Evolutionary conservation across 2,888 invertebrate genomes (phyloP), one percentile per base, ranked within the genome.

Genomic region (Hipparchia semele): DNA sequence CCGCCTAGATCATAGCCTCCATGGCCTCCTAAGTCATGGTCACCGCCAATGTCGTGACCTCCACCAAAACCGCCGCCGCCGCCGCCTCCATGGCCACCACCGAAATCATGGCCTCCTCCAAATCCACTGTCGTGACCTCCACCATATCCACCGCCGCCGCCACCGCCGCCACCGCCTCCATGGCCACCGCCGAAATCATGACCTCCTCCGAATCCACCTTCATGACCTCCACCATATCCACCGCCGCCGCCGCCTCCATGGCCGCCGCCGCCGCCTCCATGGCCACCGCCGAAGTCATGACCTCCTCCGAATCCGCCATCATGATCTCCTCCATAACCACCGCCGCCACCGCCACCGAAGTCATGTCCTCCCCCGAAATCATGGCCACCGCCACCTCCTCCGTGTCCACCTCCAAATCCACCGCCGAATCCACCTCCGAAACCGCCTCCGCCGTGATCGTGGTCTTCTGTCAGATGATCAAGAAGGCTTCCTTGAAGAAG

Each of bases 401-500:
- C 79, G 49, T 75, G 75, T 23, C 80, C 80, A 51, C 79, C 83
- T n/a, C 79, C 79, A 68, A 78, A 78, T n/a, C 81, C 81, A 51
- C 84, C 84, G 51, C 81, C 80, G 60, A 78, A 78, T 9, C 81
- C 81, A 53, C 84, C 84, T 46, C 81, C 80, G 60, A 76, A 79
- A 8, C 83, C 82, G 12, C 83, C 82, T 33, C 80, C 81, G 46
- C 86, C 85, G 56, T 82, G 83, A 10, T 80, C 81, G 65, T 80
- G 79, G 1, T 81, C 81, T 72, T 86, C 39, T 39, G 39, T 85
- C 70, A 89, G 79, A 72, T 88, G 86, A n/a, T 86, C 88, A 10
- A 79, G 82, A 67, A 88, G 88, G 51, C 90, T 89, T 69, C 89
- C 89, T 56, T 88, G 87, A 68, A 88, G 79, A 70, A 87, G 85